A percentile compares a stretch with the other conserved stretches of the same genome.
Evolutionary conservation across 2,113 vertebrate species (phyloP).

Genomic region (Entomyzon cyanotis): DNA sequence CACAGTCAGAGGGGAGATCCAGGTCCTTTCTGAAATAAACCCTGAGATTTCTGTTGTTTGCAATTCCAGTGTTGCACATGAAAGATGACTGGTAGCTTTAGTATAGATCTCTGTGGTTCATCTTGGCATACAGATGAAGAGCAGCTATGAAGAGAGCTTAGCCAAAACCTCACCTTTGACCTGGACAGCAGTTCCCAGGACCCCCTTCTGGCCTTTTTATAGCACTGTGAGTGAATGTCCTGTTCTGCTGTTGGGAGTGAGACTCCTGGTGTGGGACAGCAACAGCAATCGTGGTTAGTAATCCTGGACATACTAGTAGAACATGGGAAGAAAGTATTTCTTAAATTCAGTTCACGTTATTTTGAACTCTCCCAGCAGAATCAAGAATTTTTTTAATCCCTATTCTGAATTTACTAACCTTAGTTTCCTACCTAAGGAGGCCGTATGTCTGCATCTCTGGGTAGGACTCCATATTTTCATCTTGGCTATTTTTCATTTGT

Average conservation of each 20-base stretch:
- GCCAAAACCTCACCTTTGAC: not conserved
- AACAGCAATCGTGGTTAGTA: fast-evolving
- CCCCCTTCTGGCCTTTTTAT: fast-evolving
- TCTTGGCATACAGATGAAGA: not conserved
- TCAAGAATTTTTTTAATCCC: not conserved
- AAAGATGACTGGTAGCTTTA: not conserved
- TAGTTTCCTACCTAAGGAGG: not conserved
- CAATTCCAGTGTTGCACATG: not conserved
- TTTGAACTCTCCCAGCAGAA: not conserved
- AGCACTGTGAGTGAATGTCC: not conserved
- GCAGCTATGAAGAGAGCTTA: not conserved
- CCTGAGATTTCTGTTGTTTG: not conserved
- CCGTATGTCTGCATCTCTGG: not conserved
- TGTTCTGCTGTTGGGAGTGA: not conserved
- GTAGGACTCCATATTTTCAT: not conserved
- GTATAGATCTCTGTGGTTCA: not conserved
- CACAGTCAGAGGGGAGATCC: not conserved
- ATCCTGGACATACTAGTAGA: not conserved
- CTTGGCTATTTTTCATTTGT: not conserved
- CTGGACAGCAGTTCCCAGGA: not conserved
- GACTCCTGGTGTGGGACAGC: not conserved
- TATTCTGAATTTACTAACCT: not conserved
- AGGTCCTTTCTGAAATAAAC: not conserved
- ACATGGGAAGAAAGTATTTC: not conserved
- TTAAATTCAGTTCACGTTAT: not conserved